A percentile compares a stretch with the other conserved stretches of the same genome.
phyloP scores from a whole-genome alignment of 2,113 vertebrate genomes.

The Sigmodon hispidus region DNA sequence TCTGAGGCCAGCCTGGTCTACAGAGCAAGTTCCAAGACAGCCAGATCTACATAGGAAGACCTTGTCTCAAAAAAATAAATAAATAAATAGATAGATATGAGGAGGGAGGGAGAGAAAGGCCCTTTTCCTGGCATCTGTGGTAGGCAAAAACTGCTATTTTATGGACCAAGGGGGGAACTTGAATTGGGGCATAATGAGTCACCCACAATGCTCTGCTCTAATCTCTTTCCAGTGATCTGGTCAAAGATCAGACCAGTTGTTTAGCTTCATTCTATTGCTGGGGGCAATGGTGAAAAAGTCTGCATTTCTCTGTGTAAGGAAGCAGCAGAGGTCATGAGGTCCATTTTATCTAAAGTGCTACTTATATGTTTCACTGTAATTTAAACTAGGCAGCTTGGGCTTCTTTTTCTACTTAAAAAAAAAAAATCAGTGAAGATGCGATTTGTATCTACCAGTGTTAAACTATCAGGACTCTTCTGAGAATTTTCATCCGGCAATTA shows the following conservation, averaged over 20 bases:
- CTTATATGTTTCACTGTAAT: not conserved
- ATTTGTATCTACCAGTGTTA: not conserved
- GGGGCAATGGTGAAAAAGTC: not conserved
- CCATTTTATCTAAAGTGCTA: not conserved
- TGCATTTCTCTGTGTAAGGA: not conserved
- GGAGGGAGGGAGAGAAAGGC: too few relatives aligned
- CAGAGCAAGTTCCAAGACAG: not conserved
- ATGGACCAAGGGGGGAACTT: not conserved
- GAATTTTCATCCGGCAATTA: conserved; percentile 39
- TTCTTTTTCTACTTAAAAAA: conserved; percentile 10
- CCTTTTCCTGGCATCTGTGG: not conserved
- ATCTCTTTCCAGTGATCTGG: not conserved
- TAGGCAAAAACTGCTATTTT: not conserved
- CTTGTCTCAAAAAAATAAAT: not conserved
- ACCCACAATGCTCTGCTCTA: not conserved
- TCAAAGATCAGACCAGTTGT: not conserved
- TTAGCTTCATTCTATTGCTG: not conserved
- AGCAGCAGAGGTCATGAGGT: not conserved
- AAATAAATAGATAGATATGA: not conserved
- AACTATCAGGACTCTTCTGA: conserved; percentile 12
- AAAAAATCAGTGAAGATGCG: not conserved
- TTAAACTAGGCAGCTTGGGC: not conserved
- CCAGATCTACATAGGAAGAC: not conserved
- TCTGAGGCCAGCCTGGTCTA: not conserved
- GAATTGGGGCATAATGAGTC: not conserved